A percentile compares a stretch with the other conserved stretches of the same genome.
Evolutionary conservation across 2,797 vertebrate genomes (phyloP).

Genomic region (Kryptolebias ocellatus): DNA sequence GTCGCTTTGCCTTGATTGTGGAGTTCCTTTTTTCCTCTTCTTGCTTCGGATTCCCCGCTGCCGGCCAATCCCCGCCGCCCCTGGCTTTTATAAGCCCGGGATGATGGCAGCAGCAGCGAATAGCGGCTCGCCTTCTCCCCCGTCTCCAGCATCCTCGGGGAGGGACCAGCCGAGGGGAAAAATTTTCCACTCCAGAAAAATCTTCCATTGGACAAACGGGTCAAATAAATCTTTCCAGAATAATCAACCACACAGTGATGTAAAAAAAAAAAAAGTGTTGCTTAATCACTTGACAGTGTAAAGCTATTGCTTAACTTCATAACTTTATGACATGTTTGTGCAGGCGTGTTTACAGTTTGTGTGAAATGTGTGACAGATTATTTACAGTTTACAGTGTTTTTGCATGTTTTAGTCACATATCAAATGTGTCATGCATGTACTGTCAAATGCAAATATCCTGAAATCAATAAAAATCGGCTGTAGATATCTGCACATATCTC

Average conservation of each 20-base stretch:
- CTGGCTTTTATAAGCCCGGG: constrained; percentile 1
- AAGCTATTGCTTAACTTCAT: background rate
- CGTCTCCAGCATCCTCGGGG: background rate
- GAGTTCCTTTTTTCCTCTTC: background rate
- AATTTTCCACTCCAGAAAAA: constrained; percentile 11
- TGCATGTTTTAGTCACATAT: no score
- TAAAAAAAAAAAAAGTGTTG: background rate
- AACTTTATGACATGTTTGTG: background rate
- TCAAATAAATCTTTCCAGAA: background rate
- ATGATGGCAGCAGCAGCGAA: constrained; percentile 18
- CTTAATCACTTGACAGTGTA: background rate
- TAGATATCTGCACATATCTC: no score
- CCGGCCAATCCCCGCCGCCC: constrained; percentile 11
- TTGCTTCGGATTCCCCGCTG: rapidly evolving
- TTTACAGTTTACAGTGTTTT: no score
- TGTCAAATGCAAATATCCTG: no score
- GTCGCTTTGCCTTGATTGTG: background rate
- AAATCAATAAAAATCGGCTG: no score
- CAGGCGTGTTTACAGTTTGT: no score
- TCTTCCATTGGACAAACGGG: background rate
- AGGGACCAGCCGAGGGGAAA: background rate
- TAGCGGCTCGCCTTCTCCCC: background rate
- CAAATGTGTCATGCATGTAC: no score
- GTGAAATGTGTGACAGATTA: no score
- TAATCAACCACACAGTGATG: background rate